These are phyloP conservation scores for Glaucomys volans DNA, from an alignment of 2,113 vertebrate genomes.

Conservation along the genomic window DNA sequence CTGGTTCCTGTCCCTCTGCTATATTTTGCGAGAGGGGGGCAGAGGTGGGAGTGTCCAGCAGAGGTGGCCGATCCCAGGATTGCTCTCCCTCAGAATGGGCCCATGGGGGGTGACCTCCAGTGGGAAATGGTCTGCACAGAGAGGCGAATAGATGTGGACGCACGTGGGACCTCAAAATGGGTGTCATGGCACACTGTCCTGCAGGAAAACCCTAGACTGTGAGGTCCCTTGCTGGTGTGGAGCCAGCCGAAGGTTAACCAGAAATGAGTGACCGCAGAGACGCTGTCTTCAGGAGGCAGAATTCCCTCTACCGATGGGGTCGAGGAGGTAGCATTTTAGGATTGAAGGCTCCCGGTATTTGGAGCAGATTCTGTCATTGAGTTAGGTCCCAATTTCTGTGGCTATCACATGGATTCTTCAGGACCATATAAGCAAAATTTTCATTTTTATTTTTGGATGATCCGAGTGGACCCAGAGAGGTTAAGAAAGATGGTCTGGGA, in stretches of 20 bases:
- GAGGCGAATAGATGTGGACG: not conserved
- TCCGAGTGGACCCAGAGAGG: not conserved
- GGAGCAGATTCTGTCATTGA: not conserved
- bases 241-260: not conserved
- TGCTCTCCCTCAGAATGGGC: not conserved
- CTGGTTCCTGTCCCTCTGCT: not conserved
- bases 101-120: not conserved
- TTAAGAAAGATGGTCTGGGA: not conserved
- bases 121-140: not conserved
- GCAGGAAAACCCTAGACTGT: not conserved
- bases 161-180: not conserved
- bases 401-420: not conserved
- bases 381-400: not conserved
- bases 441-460: not conserved
- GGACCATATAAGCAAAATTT: not conserved
- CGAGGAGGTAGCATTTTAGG: not conserved
- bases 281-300: not conserved
- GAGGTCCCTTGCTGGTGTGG: not conserved
- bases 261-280: no score
- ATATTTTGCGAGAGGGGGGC: no score
- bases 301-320: not conserved
- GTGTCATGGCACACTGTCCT: not conserved
- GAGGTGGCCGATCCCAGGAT: accelerated
- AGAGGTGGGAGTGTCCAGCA: not conserved
- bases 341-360: not conserved